A percentile compares a stretch with the other conserved stretches of the same genome.
phyloP scores from a whole-genome alignment of 2,113 vertebrate genomes.

The Phyllostomus discolor region DNA sequence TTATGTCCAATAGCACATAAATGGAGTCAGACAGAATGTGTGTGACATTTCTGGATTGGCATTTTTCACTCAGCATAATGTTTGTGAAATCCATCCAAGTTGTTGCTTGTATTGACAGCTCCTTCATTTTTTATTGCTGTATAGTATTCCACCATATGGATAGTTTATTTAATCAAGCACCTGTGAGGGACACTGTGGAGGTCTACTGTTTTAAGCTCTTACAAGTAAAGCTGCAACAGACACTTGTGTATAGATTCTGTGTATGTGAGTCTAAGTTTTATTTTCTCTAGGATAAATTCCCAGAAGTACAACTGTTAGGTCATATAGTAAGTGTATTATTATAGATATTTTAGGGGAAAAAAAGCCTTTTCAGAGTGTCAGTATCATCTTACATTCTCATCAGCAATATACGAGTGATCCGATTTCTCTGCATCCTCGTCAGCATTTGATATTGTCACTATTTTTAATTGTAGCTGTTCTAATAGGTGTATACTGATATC shows the following conservation, averaged over 20 bases:
- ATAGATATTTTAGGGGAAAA: not conserved
- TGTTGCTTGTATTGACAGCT: not conserved
- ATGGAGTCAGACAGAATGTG: not conserved
- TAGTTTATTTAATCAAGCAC: not conserved
- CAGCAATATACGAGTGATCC: not conserved
- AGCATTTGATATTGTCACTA: not conserved
- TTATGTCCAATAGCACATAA: not conserved
- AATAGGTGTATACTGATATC: not conserved
- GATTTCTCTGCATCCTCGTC: not conserved
- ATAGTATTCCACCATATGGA: not conserved
- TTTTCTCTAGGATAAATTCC: not conserved
- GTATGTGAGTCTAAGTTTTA: not conserved
- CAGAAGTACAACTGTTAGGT: not conserved
- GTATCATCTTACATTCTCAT: conserved; percentile 5
- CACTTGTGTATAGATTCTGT: not conserved
- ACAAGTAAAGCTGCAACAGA: not conserved
- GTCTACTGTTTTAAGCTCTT: not conserved
- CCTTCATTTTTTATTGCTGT: not conserved
- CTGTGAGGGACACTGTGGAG: not conserved
- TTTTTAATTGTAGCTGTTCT: not conserved
- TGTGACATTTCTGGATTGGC: not conserved
- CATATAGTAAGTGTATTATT: not conserved
- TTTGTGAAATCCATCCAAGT: not conserved
- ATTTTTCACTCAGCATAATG: not conserved
- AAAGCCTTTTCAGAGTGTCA: not conserved